A percentile compares a stretch with the other conserved stretches of the same genome.
These are phyloP conservation scores for Denticeps clupeoides DNA, from an alignment of 2,797 vertebrate species.

Conservation along the genomic window DNA sequence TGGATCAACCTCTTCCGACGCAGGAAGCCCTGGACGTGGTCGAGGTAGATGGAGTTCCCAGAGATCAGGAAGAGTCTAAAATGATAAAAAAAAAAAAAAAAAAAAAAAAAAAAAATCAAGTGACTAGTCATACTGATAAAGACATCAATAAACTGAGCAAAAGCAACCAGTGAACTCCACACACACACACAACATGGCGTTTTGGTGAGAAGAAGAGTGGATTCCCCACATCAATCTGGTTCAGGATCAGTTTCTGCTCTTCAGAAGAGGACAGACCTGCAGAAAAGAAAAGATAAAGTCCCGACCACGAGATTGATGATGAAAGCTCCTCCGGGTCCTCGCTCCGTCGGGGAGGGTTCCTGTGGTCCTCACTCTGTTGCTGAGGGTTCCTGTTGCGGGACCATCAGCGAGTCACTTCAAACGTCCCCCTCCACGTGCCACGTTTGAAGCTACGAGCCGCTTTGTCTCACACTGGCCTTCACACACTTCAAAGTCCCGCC, in stretches of 20 bases:
- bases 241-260: too few species aligned
- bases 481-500: slow-evolving; percentile 23
- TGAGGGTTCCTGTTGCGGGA: too few species aligned
- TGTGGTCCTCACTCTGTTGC: slow-evolving; percentile 8
- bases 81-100: neutral
- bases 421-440: too few species aligned
- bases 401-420: too few species aligned
- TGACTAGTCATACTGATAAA: neutral
- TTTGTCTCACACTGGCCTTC: slow-evolving; percentile 3
- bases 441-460: slow-evolving; percentile 26
- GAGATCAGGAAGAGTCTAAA: slow-evolving; percentile 37
- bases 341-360: too few species aligned
- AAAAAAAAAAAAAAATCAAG: neutral
- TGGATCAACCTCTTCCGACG: slow-evolving; percentile 38
- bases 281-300: too few species aligned
- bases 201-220: too few species aligned
- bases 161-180: too few species aligned
- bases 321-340: too few species aligned
- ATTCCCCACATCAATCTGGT: too few species aligned
- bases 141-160: neutral
- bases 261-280: too few species aligned
- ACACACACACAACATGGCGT: neutral
- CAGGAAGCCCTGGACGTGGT: slow-evolving; percentile 35
- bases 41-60: slow-evolving; percentile 34
- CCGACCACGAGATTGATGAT: too few species aligned